Base-by-base conservation (phyloP, 2,797 vertebrate species). In the Basileuterus tristriatus region DNA sequence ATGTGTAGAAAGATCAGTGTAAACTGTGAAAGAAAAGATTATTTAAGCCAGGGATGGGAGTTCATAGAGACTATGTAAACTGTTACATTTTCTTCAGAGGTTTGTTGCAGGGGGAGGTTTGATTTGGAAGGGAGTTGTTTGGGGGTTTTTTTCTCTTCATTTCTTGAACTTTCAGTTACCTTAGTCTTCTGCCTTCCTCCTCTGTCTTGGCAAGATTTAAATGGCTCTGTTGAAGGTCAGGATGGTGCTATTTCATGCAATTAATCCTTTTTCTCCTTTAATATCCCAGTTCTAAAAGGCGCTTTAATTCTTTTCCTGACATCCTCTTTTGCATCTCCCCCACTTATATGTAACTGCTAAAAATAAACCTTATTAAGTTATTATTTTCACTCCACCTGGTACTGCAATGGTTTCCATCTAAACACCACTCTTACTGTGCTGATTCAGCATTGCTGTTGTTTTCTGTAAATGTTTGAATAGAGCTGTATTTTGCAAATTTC, bases 311-410 rank as follows among this genome's bases (percentile, higher is more conserved):
- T 86, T 67, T 84, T 77, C 27, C 44, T 77, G 23, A 46, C 0
- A 1, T 83, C 32, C 3, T 47, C 32, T 79, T 83, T 85, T 47
- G 49, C 44, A 18, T 79, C 39, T 87, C 58, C 39, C 29, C 44
- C 72, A 55, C 32, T 89, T 76, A 32, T 8, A 65, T 50, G 39
- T 60, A 79, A 67, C 52, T 44, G 52, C 63, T 90, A 78, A 93
- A 96, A 90, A 87, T 68, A 89, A 82, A 64, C n/a, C 29, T 67
- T 79, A 62, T 36, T 72, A 87, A 58, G 16, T 72, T 83, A 21
- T 16, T 83, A 44, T 93, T 92, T 91, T 88, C 39, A 62, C 15
- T 83, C 50, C 30, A 79, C 85, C 67, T 67, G 36, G 29, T 78
- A 39, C 50, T 67, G 59, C 41, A 65, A 9, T 47, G 47, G 12